phyloP scores from a whole-genome alignment of 2,113 vertebrate species.

The Nycticryphes semicollaris region DNA sequence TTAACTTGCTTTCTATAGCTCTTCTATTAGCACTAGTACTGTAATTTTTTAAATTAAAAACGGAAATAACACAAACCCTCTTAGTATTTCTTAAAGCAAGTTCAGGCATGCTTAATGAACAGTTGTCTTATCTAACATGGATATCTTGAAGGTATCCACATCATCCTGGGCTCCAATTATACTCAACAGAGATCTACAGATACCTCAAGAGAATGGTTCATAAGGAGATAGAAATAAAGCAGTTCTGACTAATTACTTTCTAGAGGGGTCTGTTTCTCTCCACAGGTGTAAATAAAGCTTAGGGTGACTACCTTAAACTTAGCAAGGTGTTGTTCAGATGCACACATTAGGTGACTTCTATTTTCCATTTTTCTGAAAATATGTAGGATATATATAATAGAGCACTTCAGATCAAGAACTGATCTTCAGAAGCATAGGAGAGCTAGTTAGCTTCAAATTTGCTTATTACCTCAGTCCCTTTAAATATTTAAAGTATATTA shows the following conservation, averaged over 20 bases:
- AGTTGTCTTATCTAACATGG: not conserved
- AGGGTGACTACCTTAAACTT: not conserved
- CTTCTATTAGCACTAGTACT: not conserved
- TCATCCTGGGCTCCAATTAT: not conserved
- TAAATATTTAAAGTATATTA: not conserved
- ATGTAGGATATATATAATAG: accelerated
- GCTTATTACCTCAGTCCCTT: not conserved
- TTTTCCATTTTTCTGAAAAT: not conserved
- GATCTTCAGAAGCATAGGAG: not conserved
- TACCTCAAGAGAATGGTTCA: not conserved
- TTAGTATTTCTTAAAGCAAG: not conserved
- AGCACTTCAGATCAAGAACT: not conserved
- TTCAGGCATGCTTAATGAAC: not conserved
- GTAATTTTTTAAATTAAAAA: not conserved
- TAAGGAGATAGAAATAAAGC: not conserved
- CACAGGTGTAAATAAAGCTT: not conserved
- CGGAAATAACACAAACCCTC: not conserved
- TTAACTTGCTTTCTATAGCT: conserved; percentile 1
- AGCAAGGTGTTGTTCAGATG: not conserved
- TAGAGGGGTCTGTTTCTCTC: not conserved
- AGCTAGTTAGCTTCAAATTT: not conserved
- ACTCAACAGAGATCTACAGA: not conserved
- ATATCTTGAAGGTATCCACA: not conserved
- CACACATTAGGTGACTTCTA: not conserved
- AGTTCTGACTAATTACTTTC: not conserved